A percentile compares a stretch with the other conserved stretches of the same genome.
Conservation (phyloP, 2,113 vertebrate genomes). For the Dunckerocampus dactyliophorus region DNA sequence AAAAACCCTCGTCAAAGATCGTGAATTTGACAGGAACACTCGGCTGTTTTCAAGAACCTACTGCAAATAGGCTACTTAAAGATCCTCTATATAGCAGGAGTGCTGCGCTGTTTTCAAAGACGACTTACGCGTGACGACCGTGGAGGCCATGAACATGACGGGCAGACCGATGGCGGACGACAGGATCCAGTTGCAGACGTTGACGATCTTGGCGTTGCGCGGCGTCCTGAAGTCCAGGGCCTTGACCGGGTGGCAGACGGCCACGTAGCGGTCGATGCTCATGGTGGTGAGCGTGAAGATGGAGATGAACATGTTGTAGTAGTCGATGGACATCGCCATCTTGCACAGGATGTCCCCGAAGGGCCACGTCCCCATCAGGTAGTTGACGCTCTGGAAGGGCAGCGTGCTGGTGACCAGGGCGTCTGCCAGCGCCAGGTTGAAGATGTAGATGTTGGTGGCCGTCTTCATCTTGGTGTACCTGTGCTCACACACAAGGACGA, state of each 20-base stretch:
- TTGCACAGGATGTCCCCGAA: slow-evolving; percentile 94
- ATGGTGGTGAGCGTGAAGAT: slow-evolving; percentile 98
- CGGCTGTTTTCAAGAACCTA: too few relatives aligned
- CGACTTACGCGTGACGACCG: slow-evolving; percentile 60
- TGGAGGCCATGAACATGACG: slow-evolving; percentile 97
- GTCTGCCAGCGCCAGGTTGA: slow-evolving; percentile 95
- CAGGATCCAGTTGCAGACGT: slow-evolving; percentile 96
- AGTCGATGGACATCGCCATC: slow-evolving; percentile 95
- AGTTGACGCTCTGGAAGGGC: slow-evolving; percentile 97
- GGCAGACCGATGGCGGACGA: slow-evolving; percentile 97
- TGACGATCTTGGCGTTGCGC: slow-evolving; percentile 95
- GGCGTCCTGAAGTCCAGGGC: slow-evolving; percentile 96
- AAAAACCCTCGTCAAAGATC: too few relatives aligned
- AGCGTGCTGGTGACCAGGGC: slow-evolving; percentile 94
- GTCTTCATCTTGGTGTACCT: slow-evolving; percentile 99
- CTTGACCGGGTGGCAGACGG: slow-evolving; percentile 95
- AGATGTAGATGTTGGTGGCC: slow-evolving; percentile 99
- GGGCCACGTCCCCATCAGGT: slow-evolving; percentile 96
- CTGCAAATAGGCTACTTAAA: too few relatives aligned
- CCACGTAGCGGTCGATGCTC: slow-evolving; percentile 97
- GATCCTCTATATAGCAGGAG: too few relatives aligned
- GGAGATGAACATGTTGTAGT: slow-evolving; percentile 99
- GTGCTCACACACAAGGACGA: slow-evolving; percentile 17
- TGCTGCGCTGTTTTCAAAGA: not conserved
- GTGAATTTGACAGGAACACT: too few relatives aligned